These are phyloP conservation scores for Orthonychiurus folsomi DNA, from an alignment of 2,888 invertebrate genomes.

Conservation along the genomic window DNA sequence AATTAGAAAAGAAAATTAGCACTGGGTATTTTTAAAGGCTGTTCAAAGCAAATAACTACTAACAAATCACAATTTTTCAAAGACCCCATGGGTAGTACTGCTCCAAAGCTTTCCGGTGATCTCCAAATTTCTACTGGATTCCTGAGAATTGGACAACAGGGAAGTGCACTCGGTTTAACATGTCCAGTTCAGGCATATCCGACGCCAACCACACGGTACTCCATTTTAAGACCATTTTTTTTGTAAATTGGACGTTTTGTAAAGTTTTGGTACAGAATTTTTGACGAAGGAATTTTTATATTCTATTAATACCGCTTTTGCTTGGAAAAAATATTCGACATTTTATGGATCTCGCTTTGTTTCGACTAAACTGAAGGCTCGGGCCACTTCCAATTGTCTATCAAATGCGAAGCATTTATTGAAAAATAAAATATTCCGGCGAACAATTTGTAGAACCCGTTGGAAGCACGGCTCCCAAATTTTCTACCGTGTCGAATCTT, in stretches of 20 bases:
- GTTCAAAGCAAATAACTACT: not conserved
- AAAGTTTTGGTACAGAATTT: too few relatives aligned
- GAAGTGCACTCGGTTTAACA: slow-evolving; percentile 26
- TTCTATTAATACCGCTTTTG: too few relatives aligned
- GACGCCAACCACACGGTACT: not conserved
- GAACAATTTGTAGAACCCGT: slow-evolving; percentile 44
- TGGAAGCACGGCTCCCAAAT: slow-evolving; percentile 45
- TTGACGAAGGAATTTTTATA: too few relatives aligned
- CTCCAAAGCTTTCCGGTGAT: slow-evolving; percentile 46
- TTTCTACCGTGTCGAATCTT: slow-evolving; percentile 41
- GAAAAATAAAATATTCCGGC: too few relatives aligned
- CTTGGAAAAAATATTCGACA: too few relatives aligned
- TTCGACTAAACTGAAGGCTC: too few relatives aligned
- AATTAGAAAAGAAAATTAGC: too few relatives aligned
- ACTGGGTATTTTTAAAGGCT: too few relatives aligned
- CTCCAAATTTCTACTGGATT: slow-evolving; percentile 19
- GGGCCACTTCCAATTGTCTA: too few relatives aligned
- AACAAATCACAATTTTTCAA: not conserved
- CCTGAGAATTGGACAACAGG: slow-evolving; percentile 20
- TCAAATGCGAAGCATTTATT: too few relatives aligned
- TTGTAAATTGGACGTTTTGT: too few relatives aligned
- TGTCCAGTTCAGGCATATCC: slow-evolving; percentile 38
- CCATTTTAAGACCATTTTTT: not conserved
- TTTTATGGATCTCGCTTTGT: too few relatives aligned
- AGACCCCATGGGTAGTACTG: slow-evolving; percentile 46